These are phyloP conservation scores for Megaptera novaeangliae DNA, from an alignment of 2,113 vertebrate genomes.

Conservation along the genomic window DNA sequence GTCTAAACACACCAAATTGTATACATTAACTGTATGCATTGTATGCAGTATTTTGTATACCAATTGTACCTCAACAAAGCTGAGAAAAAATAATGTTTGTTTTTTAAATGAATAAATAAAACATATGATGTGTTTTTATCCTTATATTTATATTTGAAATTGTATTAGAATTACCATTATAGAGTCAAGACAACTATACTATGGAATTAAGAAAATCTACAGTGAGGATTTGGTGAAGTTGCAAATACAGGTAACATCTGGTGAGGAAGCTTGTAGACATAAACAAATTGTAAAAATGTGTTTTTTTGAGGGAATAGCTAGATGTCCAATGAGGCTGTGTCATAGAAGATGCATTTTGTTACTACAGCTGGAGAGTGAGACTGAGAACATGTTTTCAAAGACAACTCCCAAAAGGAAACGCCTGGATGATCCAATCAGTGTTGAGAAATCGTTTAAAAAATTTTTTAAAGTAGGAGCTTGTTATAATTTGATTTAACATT, in stretches of 20 bases:
- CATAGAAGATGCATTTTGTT: background rate
- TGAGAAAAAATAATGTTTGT: background rate
- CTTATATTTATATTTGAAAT: background rate
- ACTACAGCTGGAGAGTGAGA: background rate
- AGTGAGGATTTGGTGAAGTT: background rate
- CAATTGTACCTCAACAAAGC: background rate
- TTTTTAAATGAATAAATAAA: background rate
- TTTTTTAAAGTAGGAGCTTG: background rate
- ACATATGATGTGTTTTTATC: background rate
- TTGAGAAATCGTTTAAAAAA: background rate
- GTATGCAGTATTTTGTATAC: background rate
- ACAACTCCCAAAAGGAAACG: background rate
- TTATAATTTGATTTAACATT: background rate
- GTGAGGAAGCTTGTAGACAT: background rate
- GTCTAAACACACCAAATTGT: background rate
- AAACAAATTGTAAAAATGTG: background rate
- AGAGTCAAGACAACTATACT: background rate
- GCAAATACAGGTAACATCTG: background rate
- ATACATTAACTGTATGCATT: background rate
- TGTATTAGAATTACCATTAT: background rate
- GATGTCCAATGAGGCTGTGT: accelerated
- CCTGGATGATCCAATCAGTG: background rate
- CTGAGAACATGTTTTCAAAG: background rate
- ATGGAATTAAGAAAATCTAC: background rate
- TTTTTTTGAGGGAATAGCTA: background rate